Evolutionary conservation across 2,888 invertebrate species (phyloP), one percentile per base, ranked within the genome.

Genomic region (Sphecodes monilicornis): DNA sequence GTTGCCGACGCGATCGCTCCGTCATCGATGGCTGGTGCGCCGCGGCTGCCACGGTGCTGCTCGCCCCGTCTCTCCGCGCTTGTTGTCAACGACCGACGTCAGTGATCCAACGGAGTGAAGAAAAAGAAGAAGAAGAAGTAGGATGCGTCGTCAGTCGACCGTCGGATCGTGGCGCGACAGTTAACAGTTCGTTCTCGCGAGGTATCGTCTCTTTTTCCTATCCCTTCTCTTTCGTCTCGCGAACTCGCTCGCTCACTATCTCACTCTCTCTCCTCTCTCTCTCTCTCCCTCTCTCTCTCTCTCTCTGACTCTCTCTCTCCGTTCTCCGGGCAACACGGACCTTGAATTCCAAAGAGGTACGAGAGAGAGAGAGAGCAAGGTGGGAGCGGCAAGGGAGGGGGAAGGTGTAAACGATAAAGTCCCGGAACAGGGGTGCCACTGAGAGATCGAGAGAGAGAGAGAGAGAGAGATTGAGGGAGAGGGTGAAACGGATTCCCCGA

Each of bases 101-200:
- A 78, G 82, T 85, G 83, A 81, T 81, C 84, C 50, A n/a, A n/a
- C 85, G 54, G 76, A 78, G 86, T 89, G 81, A 88, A 60, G 60
- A 29, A 50, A 39, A 10, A 50, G n/a, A n/a, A n/a, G n/a, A n/a
- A n/a, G n/a, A n/a, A n/a, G n/a, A n/a, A n/a, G n/a, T n/a, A 88
- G 69, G 77, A 89, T 89, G 90, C 78, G 71, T 72, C 81, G 83
- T 50, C 50, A n/a, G 22, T 50, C 50, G 46, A 78, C 76, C 74
- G 78, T 86, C 84, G 76, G 84, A 75, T 78, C 70, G 84, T 76
- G 78, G 76, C 80, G 76, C 75, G 80, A 79, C 80, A 81, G 82
- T 86, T 86, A 81, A 84, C 80, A 68, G 66, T 78, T 74, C 74
- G 82, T 70, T 43, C 57, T 39, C 73, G 73, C 66, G 29, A 22